Evolutionary conservation across 2,797 vertebrate genomes (phyloP).

Genomic region (Peromyscus nudipes): DNA sequence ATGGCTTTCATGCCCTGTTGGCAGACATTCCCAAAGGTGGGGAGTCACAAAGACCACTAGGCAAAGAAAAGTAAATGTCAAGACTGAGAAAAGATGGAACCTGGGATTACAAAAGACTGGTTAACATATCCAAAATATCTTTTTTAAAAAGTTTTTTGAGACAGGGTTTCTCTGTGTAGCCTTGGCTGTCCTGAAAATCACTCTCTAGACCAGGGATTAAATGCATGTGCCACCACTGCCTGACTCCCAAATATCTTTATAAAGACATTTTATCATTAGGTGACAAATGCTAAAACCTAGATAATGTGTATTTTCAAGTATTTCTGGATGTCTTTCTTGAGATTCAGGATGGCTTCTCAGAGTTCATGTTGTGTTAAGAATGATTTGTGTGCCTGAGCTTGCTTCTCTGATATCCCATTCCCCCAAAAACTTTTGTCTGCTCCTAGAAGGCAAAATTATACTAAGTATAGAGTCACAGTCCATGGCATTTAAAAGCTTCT

Average conservation of each 20-base stretch:
- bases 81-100: neutral
- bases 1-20: neutral
- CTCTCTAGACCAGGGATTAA: neutral
- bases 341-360: neutral
- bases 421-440: neutral
- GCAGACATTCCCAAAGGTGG: neutral
- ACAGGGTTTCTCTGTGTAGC: neutral
- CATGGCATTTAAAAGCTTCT: conserved; percentile 51
- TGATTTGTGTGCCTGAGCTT: neutral
- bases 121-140: neutral
- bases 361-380: neutral
- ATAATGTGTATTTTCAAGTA: neutral
- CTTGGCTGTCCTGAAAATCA: neutral
- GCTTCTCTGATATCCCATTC: neutral
- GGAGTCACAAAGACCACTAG: neutral
- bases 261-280: neutral
- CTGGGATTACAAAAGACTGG: neutral
- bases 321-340: neutral
- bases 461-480: conserved; percentile 3
- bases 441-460: conserved; percentile 43
- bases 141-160: too few relatives aligned
- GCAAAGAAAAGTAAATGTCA: neutral
- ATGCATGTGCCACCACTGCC: neutral
- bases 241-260: neutral
- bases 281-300: neutral